A percentile compares a stretch with the other conserved stretches of the same genome.
Conservation (phyloP, 2,797 vertebrate genomes). For the Coilia nasus region DNA sequence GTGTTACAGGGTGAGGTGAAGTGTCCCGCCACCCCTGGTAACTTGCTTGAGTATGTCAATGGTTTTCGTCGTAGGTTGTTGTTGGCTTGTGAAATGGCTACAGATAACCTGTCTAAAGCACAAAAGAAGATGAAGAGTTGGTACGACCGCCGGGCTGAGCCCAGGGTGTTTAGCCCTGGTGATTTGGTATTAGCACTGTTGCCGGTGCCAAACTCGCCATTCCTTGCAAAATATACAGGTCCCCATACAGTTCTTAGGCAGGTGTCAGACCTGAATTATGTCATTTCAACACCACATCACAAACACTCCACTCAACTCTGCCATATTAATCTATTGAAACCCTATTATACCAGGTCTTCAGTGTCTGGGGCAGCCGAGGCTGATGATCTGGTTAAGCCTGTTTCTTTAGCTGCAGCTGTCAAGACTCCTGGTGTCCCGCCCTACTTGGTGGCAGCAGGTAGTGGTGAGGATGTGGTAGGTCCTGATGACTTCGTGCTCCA, state of each 20-base stretch:
- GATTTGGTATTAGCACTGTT: neutral
- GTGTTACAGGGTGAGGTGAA: neutral
- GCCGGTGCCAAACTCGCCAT: neutral
- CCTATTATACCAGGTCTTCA: conserved; percentile 1
- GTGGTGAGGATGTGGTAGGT: neutral
- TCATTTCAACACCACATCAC: neutral
- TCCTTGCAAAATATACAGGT: neutral
- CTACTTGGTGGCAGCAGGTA: neutral
- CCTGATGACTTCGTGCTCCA: neutral
- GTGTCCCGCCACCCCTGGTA: neutral
- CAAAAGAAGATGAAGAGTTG: neutral
- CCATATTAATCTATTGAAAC: neutral
- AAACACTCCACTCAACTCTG: neutral
- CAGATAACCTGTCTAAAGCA: neutral
- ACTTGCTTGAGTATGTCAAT: neutral
- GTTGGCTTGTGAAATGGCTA: neutral
- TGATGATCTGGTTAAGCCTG: neutral
- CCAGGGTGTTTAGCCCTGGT: neutral
- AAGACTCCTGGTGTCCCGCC: neutral
- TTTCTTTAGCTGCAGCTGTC: neutral
- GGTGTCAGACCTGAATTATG: neutral
- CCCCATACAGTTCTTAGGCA: neutral
- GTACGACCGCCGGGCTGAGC: neutral
- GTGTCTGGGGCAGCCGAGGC: neutral
- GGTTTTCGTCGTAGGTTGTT: neutral